Evolutionary conservation across 2,113 vertebrate genomes (phyloP).

Genomic region (Colinus virginianus): DNA sequence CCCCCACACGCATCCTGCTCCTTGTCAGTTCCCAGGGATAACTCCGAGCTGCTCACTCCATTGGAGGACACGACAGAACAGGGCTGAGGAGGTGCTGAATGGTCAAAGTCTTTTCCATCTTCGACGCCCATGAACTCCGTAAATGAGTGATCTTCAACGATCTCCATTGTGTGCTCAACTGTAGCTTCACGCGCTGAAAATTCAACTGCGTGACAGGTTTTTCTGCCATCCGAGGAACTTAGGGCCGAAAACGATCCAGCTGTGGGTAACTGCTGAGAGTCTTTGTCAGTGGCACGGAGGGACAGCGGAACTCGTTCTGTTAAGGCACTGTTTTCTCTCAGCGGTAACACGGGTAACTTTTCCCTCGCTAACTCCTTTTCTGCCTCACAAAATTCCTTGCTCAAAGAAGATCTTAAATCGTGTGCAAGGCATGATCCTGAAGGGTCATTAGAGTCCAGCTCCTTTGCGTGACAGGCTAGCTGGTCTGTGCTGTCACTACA

Average conservation of each 20-base stretch:
- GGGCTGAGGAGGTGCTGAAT: constrained; percentile 60
- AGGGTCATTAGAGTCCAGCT: constrained; percentile 73
- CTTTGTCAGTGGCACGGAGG: constrained; percentile 30
- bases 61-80: constrained; percentile 49
- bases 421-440: constrained; percentile 20
- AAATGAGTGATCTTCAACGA: constrained; percentile 85
- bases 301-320: constrained; percentile 65
- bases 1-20: not conserved
- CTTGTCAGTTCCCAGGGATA: not conserved
- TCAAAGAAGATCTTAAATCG: constrained; percentile 52
- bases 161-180: constrained; percentile 63
- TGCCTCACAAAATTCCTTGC: constrained; percentile 77
- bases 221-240: constrained; percentile 47
- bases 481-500: constrained; percentile 93
- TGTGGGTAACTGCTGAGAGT: constrained; percentile 45
- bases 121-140: constrained; percentile 95
- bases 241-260: constrained; percentile 45
- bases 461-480: constrained; percentile 76
- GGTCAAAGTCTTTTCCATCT: constrained; percentile 84
- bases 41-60: not conserved
- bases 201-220: not conserved
- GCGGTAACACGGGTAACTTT: constrained; percentile 7
- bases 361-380: constrained; percentile 72
- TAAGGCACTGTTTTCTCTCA: constrained; percentile 83
- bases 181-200: constrained; percentile 73